phyloP scores from a whole-genome alignment of 1,140 invertebrate genomes.

The Drosophila pachea region DNA sequence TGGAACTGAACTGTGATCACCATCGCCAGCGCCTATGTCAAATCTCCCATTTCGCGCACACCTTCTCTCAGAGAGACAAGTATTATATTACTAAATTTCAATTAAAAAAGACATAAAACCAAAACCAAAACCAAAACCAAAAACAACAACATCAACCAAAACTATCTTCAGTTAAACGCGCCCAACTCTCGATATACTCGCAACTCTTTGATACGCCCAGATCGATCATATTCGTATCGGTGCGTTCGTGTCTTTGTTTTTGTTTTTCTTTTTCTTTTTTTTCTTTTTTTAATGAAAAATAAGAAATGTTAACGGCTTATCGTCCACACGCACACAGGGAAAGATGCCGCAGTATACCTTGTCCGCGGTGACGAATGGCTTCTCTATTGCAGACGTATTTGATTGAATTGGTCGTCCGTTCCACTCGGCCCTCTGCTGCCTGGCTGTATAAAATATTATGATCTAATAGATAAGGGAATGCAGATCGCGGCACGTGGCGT shows the following conservation, averaged over 20 bases:
- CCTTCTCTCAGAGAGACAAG: constrained; percentile 14
- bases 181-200: constrained; percentile 13
- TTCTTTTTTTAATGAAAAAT: background rate
- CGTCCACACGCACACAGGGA: constrained; percentile 8
- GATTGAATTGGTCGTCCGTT: constrained; percentile 18
- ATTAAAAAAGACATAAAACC: constrained; percentile 16
- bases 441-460: constrained; percentile 13
- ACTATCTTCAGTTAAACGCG: background rate
- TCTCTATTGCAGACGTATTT: constrained; percentile 6
- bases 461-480: constrained; percentile 23
- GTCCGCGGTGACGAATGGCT: constrained; percentile 6
- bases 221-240: background rate
- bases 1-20: constrained; percentile 69
- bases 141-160: background rate
- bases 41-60: background rate
- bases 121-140: constrained; percentile 2
- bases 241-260: background rate
- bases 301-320: constrained; percentile 24
- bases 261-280: background rate
- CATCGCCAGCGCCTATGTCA: constrained; percentile 19
- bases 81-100: constrained; percentile 36
- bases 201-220: background rate
- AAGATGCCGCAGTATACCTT: background rate
- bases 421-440: background rate
- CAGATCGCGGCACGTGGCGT: constrained; percentile 11